Evolutionary conservation across 2,888 invertebrate species (phyloP), one percentile per base, ranked within the genome.

Genomic region (Dendrolimus houi): DNA sequence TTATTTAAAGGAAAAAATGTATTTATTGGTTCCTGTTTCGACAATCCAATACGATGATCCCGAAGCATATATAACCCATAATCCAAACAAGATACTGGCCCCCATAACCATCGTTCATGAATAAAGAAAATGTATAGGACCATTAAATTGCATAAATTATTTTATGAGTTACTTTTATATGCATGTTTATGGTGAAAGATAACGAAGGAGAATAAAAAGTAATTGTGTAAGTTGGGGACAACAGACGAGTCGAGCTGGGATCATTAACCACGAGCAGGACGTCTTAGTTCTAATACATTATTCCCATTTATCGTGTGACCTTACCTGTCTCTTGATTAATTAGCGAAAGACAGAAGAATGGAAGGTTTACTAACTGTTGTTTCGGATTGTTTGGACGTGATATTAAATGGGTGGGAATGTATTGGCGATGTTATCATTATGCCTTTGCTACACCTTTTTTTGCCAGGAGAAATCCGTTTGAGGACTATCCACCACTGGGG

Each of bases 301-400:
- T 65, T 66, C 58, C 76, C 74, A 74, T 66, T 68, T 62, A 67
- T 64, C 57, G 60, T 72, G 60, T 73, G 79, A 73, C 68, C 78
- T 72, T 72, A 71, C 74, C 75, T 75, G 69, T 64, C 61, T 57
- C 40, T 60, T 68, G 69, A 79, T 75, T 75, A 74, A 75, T 74
- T 73, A 67, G 54, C 62, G 58, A 57, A 60, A 59, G 60, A 12
- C 47, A 47, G 47, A 47, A 10, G 47, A 47, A 47, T 10, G 7
- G 47, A 47, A 47, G 12, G 59, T 29, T 59, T 29, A 56, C 53
- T 56, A 58, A 57, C 55, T 56, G 58, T 59, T 56, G 54, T 55
- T 10, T 29, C 52, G 9, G 40, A 14, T 60, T 57, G 53, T 52
- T 41, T 29, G 41, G 47, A 55, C 55, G 59, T 62, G 61, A 60